Base-by-base conservation (phyloP, 1,140 invertebrate species). In the Plodia interpunctella region DNA sequence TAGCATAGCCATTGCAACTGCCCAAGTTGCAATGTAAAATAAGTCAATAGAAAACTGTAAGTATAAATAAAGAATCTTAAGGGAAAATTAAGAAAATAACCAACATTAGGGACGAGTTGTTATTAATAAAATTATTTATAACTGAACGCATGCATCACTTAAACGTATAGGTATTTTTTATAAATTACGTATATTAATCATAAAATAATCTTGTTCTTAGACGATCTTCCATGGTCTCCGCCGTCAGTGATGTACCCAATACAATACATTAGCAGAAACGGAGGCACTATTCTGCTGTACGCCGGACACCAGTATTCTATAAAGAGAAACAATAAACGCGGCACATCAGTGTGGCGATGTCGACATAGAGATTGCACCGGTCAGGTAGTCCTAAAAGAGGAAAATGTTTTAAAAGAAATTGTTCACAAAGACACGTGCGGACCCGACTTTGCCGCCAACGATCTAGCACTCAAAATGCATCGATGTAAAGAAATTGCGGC, bases 211-310 rank as follows among this genome's bases (percentile, higher is more conserved):
- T 44, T 44, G 38, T 44, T 44, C 38, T 17, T 44, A 44, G 38
- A 44, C 38, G 38, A 44, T 44, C 38, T 44, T 44, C 38, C 38
- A 44, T 44, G 38, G 38, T 44, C 38, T 6, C 38, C 38, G n/a
- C 38, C 38, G 2, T 44, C 38, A 44, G 38, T 44, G 5, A 44
- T 44, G 10, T 44, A 44, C 15, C 38, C 38, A 15, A 44, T 44
- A 15, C 38, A 44, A 15, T 44, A 44, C 10, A 44, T 44, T 15
- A 44, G 38, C 38, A 44, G 38, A 44, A 44, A 44, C 38, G 15
- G 38, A 10, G 38, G 38, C 13, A 44, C 13, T 15, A 44, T 44
- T 15, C 38, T 44, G 5, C 38, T 44, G 13, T 44, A 44, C 38
- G 38, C 38, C 38, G 38, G 38, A 1, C 38, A 44, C 15, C 38